These are phyloP conservation scores for Epinephelus moara DNA, from an alignment of 2,113 vertebrate species.

Conservation along the genomic window DNA sequence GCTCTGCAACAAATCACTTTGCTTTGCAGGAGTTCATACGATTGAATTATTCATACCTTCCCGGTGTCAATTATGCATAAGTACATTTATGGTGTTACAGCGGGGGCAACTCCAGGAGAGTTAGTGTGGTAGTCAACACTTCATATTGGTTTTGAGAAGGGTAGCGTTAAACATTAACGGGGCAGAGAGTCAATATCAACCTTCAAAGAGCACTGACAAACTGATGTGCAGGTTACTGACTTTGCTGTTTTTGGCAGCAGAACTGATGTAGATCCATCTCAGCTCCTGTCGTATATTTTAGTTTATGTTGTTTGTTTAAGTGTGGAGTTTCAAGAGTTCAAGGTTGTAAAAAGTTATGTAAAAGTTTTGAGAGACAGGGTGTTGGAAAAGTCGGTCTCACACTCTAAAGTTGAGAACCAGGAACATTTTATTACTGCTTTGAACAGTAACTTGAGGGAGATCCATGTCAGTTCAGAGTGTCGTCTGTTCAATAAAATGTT, in stretches of 20 bases:
- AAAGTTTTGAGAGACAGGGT: neutral
- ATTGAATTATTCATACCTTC: constrained; percentile 41
- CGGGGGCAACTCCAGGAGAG: neutral
- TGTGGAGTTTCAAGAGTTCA: neutral
- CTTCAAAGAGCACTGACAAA: neutral
- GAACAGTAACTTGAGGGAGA: neutral
- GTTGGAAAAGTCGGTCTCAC: neutral
- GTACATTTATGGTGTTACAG: constrained; percentile 40
- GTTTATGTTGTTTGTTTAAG: neutral
- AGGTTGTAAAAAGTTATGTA: neutral
- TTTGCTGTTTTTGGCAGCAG: neutral
- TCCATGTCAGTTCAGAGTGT: neutral
- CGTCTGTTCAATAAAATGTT: neutral
- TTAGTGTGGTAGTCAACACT: neutral
- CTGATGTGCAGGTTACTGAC: neutral
- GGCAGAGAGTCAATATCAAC: constrained; percentile 3
- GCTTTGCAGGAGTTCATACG: neutral
- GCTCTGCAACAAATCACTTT: neutral
- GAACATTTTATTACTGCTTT: neutral
- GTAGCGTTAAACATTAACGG: neutral
- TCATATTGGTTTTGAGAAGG: neutral
- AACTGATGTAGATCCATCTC: neutral
- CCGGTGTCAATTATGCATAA: constrained; percentile 49
- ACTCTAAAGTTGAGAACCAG: neutral
- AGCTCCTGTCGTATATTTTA: neutral